A percentile compares a stretch with the other conserved stretches of the same genome.
Conservation (phyloP, 2,113 vertebrate genomes). For the Hystrix brachyura region DNA sequence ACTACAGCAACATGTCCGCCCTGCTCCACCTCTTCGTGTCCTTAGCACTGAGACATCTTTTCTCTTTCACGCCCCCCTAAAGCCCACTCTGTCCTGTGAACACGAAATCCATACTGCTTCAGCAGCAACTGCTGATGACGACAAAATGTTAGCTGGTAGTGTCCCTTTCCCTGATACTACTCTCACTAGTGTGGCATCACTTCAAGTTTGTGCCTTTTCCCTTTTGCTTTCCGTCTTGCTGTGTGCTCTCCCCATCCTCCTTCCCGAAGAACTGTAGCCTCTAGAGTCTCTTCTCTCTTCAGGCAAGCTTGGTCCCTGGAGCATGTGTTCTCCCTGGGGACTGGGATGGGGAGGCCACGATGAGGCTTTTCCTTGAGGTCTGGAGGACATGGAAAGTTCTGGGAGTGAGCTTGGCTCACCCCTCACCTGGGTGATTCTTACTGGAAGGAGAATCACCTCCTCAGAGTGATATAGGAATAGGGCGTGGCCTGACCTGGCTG, state of each 20-base stretch:
- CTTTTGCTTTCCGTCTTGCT: background rate
- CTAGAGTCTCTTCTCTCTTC: background rate
- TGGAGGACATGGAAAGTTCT: background rate
- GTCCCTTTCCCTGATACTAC: conserved; percentile 79
- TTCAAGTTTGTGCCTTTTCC: conserved; percentile 86
- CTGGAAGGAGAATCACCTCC: conserved; percentile 30
- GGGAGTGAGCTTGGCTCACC: background rate
- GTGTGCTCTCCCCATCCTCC: background rate
- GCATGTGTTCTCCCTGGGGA: background rate
- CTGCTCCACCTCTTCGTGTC: background rate
- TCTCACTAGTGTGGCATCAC: conserved; percentile 80
- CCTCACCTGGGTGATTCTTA: background rate
- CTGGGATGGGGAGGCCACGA: background rate
- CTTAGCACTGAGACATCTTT: background rate
- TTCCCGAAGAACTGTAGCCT: background rate
- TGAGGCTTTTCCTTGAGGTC: background rate
- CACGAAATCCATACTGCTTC: conserved; percentile 84
- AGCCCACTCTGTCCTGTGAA: conserved; percentile 87
- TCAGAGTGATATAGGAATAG: background rate
- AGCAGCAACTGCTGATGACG: conserved; percentile 81
- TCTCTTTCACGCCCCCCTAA: conserved; percentile 80
- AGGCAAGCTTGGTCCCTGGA: background rate
- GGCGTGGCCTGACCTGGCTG: no score
- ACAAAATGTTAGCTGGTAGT: conserved; percentile 82
- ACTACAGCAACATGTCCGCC: conserved; percentile 14